Evolutionary conservation across 2,797 vertebrate species (phyloP).

Genomic region (Girardinus metallicus): DNA sequence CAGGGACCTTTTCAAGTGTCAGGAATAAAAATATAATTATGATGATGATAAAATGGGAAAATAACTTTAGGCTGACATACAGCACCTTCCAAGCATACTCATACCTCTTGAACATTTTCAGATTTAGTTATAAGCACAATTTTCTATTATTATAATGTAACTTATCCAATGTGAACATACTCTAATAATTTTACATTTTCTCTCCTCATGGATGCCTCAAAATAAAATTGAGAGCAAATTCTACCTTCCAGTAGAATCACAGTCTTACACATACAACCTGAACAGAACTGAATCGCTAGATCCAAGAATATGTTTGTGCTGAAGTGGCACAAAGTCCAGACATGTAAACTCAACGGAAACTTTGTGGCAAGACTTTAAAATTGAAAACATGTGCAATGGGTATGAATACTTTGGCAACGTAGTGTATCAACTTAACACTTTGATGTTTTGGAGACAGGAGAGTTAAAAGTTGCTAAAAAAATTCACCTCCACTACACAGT

Average conservation of each 20-base stretch:
- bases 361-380: neutral
- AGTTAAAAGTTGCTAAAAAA: neutral
- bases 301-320: neutral
- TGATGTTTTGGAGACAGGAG: neutral
- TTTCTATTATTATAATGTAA: neutral
- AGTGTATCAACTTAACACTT: neutral
- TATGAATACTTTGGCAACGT: neutral
- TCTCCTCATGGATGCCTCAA: neutral
- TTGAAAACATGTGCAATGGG: neutral
- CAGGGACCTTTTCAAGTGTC: no score
- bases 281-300: neutral
- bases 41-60: neutral
- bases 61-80: neutral
- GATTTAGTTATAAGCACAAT: neutral
- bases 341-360: neutral
- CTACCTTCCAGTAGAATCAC: neutral
- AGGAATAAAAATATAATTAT: no score
- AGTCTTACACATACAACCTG: neutral
- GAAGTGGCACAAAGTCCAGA: neutral
- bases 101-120: neutral
- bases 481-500: neutral
- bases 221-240: neutral
- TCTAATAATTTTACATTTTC: neutral
- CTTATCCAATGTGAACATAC: neutral
- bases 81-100: neutral